phyloP scores from a whole-genome alignment of 2,113 vertebrate genomes.

The Micronycteris hirsuta region DNA sequence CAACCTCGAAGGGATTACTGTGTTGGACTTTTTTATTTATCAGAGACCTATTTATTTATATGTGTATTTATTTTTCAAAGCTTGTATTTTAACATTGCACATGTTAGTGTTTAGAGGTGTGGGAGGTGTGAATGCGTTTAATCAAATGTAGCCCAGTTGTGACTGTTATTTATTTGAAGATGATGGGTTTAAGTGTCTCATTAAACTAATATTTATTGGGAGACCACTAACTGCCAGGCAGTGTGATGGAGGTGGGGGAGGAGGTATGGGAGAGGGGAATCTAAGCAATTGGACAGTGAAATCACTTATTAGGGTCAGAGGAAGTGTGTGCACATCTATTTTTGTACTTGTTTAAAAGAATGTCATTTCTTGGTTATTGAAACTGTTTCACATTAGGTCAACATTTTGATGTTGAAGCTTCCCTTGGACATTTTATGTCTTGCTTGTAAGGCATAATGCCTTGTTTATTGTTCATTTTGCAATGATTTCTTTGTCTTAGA shows the following conservation, averaged over 20 bases:
- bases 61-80: conserved; percentile 57
- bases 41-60: no score
- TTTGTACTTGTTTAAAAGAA: neutral
- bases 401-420: no score
- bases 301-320: neutral
- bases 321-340: neutral
- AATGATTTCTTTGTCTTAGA: no score
- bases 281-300: neutral
- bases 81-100: conserved; percentile 3
- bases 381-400: no score
- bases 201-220: neutral
- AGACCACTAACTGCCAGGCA: neutral
- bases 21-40: neutral
- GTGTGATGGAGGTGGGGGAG: fast-evolving
- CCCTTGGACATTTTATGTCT: no score
- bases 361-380: no score
- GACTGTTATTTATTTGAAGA: neutral
- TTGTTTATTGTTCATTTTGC: no score
- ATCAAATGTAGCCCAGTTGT: neutral
- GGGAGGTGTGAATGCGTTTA: neutral
- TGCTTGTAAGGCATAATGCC: no score
- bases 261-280: no score
- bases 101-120: neutral
- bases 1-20: neutral
- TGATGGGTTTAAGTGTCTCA: neutral